Percentiles rank a stretch among this genome's conserved stretches.
Evolutionary conservation across 2,797 vertebrate genomes (phyloP).

Genomic region (Dendrocincla fuliginosa): DNA sequence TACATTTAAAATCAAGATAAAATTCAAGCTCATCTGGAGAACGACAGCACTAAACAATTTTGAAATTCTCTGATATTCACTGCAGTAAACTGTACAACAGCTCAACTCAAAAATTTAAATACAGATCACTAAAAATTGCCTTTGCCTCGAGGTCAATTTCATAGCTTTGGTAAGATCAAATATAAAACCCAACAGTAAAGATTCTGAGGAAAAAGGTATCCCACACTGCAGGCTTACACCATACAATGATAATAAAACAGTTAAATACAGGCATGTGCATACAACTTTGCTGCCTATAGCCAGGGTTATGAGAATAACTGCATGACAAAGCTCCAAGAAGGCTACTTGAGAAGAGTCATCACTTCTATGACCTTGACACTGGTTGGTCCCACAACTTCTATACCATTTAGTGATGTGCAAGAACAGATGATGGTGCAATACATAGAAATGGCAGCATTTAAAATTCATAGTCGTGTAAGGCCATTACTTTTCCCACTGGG

Average conservation of each 20-base stretch:
- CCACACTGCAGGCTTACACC: background rate
- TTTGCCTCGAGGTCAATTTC: background rate
- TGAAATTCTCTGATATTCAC: background rate
- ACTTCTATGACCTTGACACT: constrained; percentile 71
- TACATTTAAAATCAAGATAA: background rate
- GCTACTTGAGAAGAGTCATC: constrained; percentile 65
- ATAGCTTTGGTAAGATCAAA: background rate
- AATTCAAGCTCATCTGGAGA: background rate
- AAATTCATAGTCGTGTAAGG: constrained; percentile 79
- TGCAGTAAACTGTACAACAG: background rate
- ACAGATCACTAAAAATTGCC: background rate
- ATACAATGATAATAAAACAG: background rate
- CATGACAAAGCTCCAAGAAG: constrained; percentile 29
- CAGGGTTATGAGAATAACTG: constrained; percentile 14
- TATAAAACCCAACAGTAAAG: background rate
- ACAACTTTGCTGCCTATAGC: background rate
- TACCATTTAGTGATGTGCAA: constrained; percentile 70
- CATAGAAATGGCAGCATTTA: constrained; percentile 77
- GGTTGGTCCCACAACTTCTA: constrained; percentile 70
- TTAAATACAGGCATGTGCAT: background rate
- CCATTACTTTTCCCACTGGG: constrained; percentile 76
- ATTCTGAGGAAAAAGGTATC: background rate
- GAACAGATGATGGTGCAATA: constrained; percentile 75
- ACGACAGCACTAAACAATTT: background rate
- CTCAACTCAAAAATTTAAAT: background rate